Percentiles rank a stretch among this genome's conserved stretches.
Conservation (phyloP, 1,140 invertebrate genomes). For the Carcinoscorpius rotundicauda region DNA sequence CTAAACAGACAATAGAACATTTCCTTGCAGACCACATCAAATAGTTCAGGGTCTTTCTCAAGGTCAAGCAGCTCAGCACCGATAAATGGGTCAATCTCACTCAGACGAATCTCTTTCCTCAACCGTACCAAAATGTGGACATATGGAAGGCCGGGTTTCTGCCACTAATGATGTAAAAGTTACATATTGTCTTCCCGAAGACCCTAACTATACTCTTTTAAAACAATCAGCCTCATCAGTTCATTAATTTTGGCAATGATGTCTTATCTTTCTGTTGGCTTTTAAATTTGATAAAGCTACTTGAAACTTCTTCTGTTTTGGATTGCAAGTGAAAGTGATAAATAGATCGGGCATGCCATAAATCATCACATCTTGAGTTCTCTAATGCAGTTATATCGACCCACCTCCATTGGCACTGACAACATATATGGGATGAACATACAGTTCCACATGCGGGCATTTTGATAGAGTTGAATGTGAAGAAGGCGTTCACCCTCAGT, state of each 20-base stretch:
- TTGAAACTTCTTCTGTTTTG: slow-evolving; percentile 37
- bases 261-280: background rate
- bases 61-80: no score
- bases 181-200: background rate
- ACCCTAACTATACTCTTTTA: background rate
- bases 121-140: background rate
- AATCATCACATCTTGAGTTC: slow-evolving; percentile 29
- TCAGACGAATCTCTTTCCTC: no score
- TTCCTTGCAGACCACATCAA: no score
- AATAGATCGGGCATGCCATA: slow-evolving; percentile 34
- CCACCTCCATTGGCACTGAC: no score
- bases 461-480: slow-evolving; percentile 6
- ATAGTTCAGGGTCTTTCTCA: no score
- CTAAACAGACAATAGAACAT: no score
- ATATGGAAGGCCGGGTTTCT: background rate
- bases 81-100: no score
- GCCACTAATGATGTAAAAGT: background rate
- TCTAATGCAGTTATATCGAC: slow-evolving; percentile 9
- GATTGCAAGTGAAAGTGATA: slow-evolving; percentile 39
- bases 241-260: background rate
- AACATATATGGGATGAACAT: no score
- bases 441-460: no score
- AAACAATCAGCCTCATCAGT: background rate
- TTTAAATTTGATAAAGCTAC: slow-evolving; percentile 23
- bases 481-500: slow-evolving; percentile 11